These are phyloP conservation scores for Holothuria scabra DNA, from an alignment of 53 echinoderm and acorn worm genomes.

Conservation along the genomic window DNA sequence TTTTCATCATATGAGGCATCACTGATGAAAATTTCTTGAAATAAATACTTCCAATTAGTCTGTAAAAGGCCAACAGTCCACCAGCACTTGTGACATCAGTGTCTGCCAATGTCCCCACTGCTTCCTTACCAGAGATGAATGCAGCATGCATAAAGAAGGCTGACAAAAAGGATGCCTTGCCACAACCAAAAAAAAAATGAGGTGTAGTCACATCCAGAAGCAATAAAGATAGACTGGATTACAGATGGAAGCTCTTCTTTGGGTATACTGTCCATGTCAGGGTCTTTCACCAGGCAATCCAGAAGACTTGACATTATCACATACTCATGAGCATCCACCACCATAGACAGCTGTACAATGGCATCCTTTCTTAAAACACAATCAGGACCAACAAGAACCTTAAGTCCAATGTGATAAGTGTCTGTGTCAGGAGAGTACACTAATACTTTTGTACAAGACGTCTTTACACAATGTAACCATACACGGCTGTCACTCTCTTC, in stretches of 20 bases:
- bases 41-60: conserved; percentile 23
- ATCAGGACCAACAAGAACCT: not conserved
- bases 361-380: not conserved
- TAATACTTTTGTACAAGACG: conserved; percentile 4
- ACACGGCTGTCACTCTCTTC: conserved; percentile 52
- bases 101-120: not conserved
- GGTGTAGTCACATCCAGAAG: conserved; percentile 39
- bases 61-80: conserved; percentile 2
- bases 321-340: conserved; percentile 12
- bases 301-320: not conserved
- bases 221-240: conserved; percentile 24
- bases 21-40: conserved; percentile 35
- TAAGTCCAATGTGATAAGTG: conserved; percentile 44
- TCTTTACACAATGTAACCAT: conserved; percentile 21
- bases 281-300: not conserved
- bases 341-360: conserved; percentile 15
- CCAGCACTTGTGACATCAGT: not conserved
- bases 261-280: not conserved
- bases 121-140: not conserved
- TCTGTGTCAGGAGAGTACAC: conserved; percentile 49
- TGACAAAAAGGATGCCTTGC: conserved; percentile 25
- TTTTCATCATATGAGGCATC: conserved; percentile 16
- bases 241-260: conserved; percentile 20
- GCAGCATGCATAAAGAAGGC: conserved; percentile 21
- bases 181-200: conserved; percentile 43